These are phyloP conservation scores for Calephelis perditalis DNA, from an alignment of 2,888 invertebrate genomes.

Conservation along the genomic window DNA sequence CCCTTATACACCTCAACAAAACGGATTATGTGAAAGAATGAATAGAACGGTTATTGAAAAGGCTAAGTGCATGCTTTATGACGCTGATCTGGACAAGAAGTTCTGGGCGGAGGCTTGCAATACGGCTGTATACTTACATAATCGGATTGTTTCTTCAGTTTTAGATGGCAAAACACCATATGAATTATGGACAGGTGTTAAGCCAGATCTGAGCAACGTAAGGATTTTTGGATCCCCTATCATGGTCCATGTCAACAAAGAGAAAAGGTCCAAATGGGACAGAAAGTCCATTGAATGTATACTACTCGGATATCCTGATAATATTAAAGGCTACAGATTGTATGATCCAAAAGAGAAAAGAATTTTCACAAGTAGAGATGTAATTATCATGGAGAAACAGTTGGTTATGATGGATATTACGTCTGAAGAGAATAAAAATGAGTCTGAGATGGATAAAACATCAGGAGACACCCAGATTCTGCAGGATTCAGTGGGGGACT, in stretches of 20 bases:
- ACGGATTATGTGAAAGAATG: conserved; percentile 1
- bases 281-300: conserved; percentile 9
- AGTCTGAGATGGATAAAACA: conserved; percentile 6
- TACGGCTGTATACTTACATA: conserved; percentile 10
- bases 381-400: conserved; percentile 6
- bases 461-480: conserved; percentile 17
- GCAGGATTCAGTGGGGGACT: conserved; percentile 18
- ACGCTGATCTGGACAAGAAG: not conserved
- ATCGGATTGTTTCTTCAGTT: conserved; percentile 6
- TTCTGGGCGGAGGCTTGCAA: conserved; percentile 3
- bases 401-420: conserved; percentile 10
- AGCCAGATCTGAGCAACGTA: not conserved
- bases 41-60: conserved; percentile 2
- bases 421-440: conserved; percentile 2
- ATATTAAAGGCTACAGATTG: conserved; percentile 1
- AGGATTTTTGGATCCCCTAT: not conserved
- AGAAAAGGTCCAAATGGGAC: conserved; percentile 10
- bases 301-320: conserved; percentile 10
- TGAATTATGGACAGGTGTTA: conserved; percentile 8
- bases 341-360: not conserved
- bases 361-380: conserved; percentile 13
- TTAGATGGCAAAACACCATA: conserved; percentile 12
- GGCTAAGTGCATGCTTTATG: not conserved
- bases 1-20: not conserved
- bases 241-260: conserved; percentile 7